phyloP scores from a whole-genome alignment of 2,113 vertebrate species.

The Sceloporus tristichus region DNA sequence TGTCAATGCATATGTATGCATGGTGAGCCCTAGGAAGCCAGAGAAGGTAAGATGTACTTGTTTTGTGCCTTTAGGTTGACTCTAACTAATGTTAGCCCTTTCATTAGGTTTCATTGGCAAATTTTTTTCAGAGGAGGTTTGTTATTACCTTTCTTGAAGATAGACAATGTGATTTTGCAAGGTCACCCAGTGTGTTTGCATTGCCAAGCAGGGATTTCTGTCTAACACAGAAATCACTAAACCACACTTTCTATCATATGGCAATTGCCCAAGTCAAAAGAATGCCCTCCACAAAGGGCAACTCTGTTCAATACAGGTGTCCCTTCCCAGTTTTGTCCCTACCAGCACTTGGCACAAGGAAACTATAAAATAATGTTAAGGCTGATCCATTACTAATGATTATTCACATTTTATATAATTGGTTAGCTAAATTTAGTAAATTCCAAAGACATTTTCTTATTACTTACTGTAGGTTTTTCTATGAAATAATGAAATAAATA shows the following conservation, averaged over 20 bases:
- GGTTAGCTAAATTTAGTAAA: background rate
- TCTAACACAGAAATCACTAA: no score
- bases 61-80: no score
- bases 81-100: no score
- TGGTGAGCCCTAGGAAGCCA: background rate
- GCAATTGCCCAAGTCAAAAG: background rate
- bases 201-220: no score
- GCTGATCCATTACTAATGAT: background rate
- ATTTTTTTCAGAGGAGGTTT: no score
- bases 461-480: background rate
- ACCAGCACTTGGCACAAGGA: no score
- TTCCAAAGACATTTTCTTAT: background rate
- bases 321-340: no score
- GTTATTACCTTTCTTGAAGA: no score
- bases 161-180: no score
- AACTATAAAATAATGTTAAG: background rate
- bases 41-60: background rate
- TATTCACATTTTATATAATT: background rate
- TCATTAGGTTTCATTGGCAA: no score
- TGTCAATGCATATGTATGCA: background rate
- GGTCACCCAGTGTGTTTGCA: no score
- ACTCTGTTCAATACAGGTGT: no score
- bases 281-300: background rate
- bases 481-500: background rate
- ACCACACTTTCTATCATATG: background rate